These are phyloP conservation scores for Lithophane ornitopus DNA, from an alignment of 2,888 invertebrate species.

Conservation along the genomic window DNA sequence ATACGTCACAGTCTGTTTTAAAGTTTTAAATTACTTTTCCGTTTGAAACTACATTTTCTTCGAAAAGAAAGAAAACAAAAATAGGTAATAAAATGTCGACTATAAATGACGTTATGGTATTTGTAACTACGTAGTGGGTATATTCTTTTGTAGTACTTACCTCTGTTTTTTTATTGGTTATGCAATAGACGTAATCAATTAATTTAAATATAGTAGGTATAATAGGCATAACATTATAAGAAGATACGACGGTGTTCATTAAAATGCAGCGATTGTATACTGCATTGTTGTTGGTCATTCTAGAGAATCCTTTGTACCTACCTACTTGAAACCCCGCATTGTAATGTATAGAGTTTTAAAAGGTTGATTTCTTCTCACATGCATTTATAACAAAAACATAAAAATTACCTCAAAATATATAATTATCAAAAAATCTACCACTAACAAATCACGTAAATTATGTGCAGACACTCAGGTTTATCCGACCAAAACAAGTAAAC, in stretches of 20 bases:
- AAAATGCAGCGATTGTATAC: conserved; percentile 49
- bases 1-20: conserved; percentile 68
- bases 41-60: conserved; percentile 27
- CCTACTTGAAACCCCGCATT: conserved; percentile 15
- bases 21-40: conserved; percentile 52
- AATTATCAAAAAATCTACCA: background rate
- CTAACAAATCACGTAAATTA: background rate
- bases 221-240: conserved; percentile 16
- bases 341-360: background rate
- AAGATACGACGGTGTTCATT: conserved; percentile 44
- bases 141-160: conserved; percentile 9
- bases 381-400: background rate
- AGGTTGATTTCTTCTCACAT: background rate
- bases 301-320: conserved; percentile 37
- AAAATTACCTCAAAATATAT: background rate
- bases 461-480: background rate
- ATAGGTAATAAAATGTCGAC: conserved; percentile 18
- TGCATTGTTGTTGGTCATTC: conserved; percentile 39
- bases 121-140: conserved; percentile 13
- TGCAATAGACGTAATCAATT: conserved; percentile 30
- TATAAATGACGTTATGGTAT: conserved; percentile 7
- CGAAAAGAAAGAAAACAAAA: conserved; percentile 25
- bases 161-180: conserved; percentile 23
- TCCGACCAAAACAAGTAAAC: background rate
- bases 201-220: conserved; percentile 37